Evolutionary conservation across 2,113 vertebrate species (phyloP).

Genomic region (Apodemus sylvaticus): DNA sequence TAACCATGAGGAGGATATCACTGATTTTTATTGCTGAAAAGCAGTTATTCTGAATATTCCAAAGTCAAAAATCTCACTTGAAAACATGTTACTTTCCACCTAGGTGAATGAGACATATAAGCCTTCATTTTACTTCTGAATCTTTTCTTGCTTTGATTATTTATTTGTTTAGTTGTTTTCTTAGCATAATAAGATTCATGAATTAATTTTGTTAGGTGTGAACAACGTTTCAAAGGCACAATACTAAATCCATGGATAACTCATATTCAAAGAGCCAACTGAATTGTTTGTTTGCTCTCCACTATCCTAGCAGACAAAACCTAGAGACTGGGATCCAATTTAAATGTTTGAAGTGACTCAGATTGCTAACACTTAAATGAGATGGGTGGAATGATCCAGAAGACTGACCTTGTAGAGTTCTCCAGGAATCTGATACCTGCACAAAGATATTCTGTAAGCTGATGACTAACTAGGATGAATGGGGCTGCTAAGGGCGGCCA

Average conservation of each 20-base stretch:
- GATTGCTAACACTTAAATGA: neutral
- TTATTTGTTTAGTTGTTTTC: neutral
- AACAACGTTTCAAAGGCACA: constrained; percentile 1
- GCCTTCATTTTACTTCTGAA: neutral
- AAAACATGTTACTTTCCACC: neutral
- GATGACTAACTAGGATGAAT: neutral
- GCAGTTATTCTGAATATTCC: neutral
- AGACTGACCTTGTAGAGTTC: neutral
- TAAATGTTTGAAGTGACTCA: neutral
- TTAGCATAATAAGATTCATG: neutral
- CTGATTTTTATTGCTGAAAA: neutral
- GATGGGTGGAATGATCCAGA: neutral
- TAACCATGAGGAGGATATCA: neutral
- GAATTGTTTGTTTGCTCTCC: neutral
- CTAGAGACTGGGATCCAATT: neutral
- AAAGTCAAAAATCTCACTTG: constrained; percentile 6
- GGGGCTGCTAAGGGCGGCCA: neutral
- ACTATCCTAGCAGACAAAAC: neutral
- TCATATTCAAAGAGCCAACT: neutral
- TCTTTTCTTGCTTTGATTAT: neutral
- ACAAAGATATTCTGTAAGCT: neutral
- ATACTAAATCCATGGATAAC: neutral
- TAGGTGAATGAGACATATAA: neutral
- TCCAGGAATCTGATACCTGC: neutral
- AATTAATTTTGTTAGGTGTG: neutral